Conservation (phyloP, 2,797 vertebrate genomes). For the Darevskia nairensis region DNA sequence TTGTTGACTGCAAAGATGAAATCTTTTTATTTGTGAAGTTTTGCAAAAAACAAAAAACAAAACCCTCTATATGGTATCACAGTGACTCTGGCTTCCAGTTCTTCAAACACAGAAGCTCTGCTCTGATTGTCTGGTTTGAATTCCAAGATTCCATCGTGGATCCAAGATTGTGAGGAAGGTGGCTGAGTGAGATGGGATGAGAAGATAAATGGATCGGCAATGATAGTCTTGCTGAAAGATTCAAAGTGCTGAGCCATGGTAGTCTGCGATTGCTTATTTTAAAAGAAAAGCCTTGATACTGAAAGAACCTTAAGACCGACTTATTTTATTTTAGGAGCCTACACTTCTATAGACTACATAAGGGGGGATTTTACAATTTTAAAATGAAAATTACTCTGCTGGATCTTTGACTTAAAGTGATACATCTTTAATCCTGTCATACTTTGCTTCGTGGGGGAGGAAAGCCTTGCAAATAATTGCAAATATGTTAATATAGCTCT, state of each 20-base stretch:
- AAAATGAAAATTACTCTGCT: not conserved
- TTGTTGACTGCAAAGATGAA: not conserved
- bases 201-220: not conserved
- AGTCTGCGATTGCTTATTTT: not conserved
- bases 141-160: not conserved
- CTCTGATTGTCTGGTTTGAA: not conserved
- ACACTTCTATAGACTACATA: not conserved
- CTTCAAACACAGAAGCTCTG: not conserved
- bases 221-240: not conserved
- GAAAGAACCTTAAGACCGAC: too few species aligned
- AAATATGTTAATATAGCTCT: not conserved
- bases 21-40: not conserved
- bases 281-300: not conserved
- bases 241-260: not conserved
- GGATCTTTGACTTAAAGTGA: not conserved
- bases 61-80: not conserved
- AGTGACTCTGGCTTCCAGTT: not conserved
- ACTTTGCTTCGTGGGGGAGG: not conserved
- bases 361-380: not conserved
- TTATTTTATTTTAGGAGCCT: not conserved
- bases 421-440: not conserved
- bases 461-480: not conserved
- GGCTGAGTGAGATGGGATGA: not conserved
- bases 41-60: not conserved
- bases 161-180: too few species aligned